Evolutionary conservation across 2,797 vertebrate genomes (phyloP).

Genomic region (Anolis apletophallus): DNA sequence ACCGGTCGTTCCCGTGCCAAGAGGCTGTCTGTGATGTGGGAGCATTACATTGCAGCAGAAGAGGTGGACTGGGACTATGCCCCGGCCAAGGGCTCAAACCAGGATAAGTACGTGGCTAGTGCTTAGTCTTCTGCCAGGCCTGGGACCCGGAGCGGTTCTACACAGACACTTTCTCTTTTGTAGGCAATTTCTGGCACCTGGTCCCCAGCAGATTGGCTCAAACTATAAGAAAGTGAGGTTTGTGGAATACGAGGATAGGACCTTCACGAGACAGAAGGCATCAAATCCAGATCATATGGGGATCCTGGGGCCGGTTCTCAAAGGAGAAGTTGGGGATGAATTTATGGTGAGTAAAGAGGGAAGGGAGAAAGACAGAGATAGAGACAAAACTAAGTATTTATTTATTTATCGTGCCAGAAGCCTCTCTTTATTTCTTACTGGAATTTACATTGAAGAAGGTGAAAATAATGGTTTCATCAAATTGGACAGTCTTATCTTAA

Average conservation of each 20-base stretch:
- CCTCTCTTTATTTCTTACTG: no score
- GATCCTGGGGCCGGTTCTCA: constrained; percentile 90
- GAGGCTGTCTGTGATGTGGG: constrained; percentile 79
- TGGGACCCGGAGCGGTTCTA: no score
- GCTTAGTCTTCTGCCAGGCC: neutral
- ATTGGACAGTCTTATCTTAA: no score
- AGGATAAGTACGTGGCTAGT: constrained; percentile 78
- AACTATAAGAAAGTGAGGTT: constrained; percentile 91
- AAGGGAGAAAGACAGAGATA: neutral
- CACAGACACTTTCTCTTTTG: constrained; percentile 19
- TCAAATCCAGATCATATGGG: constrained; percentile 66
- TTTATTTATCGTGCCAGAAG: no score
- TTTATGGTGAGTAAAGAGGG: constrained; percentile 82
- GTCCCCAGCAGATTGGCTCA: constrained; percentile 80
- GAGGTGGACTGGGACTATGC: constrained; percentile 92
- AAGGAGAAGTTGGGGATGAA: constrained; percentile 91
- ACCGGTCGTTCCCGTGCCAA: constrained; percentile 82
- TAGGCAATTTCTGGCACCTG: constrained; percentile 73
- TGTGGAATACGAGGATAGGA: constrained; percentile 87
- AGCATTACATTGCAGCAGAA: constrained; percentile 89
- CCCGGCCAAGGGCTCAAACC: constrained; percentile 69
- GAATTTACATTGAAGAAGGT: no score
- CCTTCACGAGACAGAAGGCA: constrained; percentile 84
- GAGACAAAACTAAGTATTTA: no score
- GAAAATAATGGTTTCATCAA: no score